A percentile compares a stretch with the other conserved stretches of the same genome.
Evolutionary conservation across 2,888 invertebrate genomes (phyloP).

Genomic region (Diabrotica balteata): DNA sequence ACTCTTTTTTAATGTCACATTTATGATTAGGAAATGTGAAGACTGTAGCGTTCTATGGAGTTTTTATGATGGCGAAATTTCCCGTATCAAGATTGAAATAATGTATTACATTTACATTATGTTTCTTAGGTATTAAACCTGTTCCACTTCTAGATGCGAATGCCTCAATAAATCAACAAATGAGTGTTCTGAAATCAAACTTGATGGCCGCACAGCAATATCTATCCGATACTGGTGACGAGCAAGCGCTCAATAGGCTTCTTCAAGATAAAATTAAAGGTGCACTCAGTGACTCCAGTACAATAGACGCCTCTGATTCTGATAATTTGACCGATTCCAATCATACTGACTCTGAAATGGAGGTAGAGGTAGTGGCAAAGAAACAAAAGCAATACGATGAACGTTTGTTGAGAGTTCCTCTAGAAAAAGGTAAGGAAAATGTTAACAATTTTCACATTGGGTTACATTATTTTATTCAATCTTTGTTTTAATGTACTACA

Average conservation of each 20-base stretch:
- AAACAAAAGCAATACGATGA: conserved; percentile 65
- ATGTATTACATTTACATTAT: neutral
- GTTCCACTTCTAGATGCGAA: conserved; percentile 68
- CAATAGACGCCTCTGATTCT: conserved; percentile 67
- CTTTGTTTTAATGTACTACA: too few species aligned
- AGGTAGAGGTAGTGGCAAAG: conserved; percentile 57
- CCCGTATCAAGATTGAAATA: too few species aligned
- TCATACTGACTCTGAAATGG: conserved; percentile 66
- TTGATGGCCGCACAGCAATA: conserved; percentile 75
- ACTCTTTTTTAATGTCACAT: too few species aligned
- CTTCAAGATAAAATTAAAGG: conserved; percentile 66
- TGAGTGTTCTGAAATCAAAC: conserved; percentile 65
- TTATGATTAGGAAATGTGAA: too few species aligned
- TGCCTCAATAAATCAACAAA: conserved; percentile 66
- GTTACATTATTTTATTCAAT: too few species aligned
- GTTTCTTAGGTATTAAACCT: conserved; percentile 69
- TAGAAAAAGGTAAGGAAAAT: conserved; percentile 62
- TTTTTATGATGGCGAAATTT: too few species aligned
- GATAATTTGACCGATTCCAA: conserved; percentile 68
- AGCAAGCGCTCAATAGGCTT: conserved; percentile 61
- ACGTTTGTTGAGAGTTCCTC: conserved; percentile 69
- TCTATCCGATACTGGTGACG: conserved; percentile 56
- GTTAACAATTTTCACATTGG: too few species aligned
- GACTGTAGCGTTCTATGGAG: too few species aligned
- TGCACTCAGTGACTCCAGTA: conserved; percentile 64